Evolutionary conservation across 2,113 vertebrate genomes (phyloP), one percentile per base, ranked within the genome.

Genomic region (Rhombomys opimus): DNA sequence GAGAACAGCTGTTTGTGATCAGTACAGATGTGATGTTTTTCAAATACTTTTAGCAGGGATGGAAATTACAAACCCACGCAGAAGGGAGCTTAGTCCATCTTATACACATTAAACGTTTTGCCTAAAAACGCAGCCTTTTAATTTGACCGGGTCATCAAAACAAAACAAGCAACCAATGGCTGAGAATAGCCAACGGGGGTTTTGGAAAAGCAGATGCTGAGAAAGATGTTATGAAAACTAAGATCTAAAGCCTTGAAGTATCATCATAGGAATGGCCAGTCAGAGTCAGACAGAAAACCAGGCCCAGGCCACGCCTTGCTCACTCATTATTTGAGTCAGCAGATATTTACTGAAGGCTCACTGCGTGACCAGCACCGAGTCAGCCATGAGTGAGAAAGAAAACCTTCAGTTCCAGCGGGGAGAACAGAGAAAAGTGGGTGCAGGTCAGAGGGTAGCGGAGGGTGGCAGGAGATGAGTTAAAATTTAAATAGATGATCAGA

Each of bases 21-120:
- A 67, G 13, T 20, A 6, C 1, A 41, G 35, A 52, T 2, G 9
- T 7, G 17, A 7, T 25, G 23, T 57, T 84, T 84, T 35, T 32
- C 15, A 18, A 41, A 20, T 68, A 52, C 52, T 59, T 23, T 70
- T 54, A 70, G 68, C 3, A 22, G 46, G 17, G 65, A 80, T 4
- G 57, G 14, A n/a, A 50, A n/a, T n/a, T 3, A 30, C 0, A 32
- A 54, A n/a, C 32, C 9, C 7, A 1, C n/a, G 0, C 13, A 9
- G n/a, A 14, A 15, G 52, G 77, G 15, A 61, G 61, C 57, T 81
- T 25, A 17, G 17, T 35, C 76, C 15, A 12, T n/a, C 88, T 87
- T 72, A 65, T n/a, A 73, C 82, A 90, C 12, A 76, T 35, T 50
- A 73, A 95, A 57, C 41, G 20, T 70, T 95, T 76, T 59, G 22